Evolutionary conservation across 2,888 invertebrate genomes (phyloP).

Genomic region (Melieria crassipennis): DNA sequence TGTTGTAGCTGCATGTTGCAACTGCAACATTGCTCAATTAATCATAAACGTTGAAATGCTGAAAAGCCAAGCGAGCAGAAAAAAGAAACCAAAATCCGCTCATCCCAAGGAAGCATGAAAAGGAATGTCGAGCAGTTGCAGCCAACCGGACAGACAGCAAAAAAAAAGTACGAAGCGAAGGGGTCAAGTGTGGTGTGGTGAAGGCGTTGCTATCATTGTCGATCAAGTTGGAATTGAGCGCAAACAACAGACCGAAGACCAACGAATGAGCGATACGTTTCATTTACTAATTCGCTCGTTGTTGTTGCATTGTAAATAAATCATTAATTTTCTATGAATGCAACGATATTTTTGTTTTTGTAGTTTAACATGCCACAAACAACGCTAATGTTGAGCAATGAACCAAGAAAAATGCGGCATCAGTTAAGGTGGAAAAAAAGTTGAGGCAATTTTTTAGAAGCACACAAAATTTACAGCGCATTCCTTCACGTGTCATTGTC

Average conservation of each 20-base stretch:
- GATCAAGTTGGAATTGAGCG: neutral
- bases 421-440: neutral
- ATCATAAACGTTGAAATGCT: conserved; percentile 3
- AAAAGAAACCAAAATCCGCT: too few species aligned
- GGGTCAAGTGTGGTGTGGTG: neutral
- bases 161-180: neutral
- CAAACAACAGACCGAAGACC: neutral
- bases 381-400: too few species aligned
- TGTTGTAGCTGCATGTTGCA: conserved; percentile 24
- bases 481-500: neutral
- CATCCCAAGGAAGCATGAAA: neutral
- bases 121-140: neutral
- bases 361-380: too few species aligned
- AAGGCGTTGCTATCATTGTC: neutral
- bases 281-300: neutral
- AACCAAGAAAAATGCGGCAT: neutral
- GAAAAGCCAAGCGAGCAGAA: too few species aligned
- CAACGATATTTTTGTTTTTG: neutral
- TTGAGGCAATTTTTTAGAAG: neutral
- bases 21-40: conserved; percentile 6
- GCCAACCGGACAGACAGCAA: neutral
- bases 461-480: neutral
- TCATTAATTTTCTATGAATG: conserved; percentile 1
- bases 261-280: neutral
- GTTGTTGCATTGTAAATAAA: neutral